Percentiles rank a stretch among this genome's conserved stretches.
Conservation (phyloP, 1,140 invertebrate genomes). For the Ceratosolen fusciceps region DNA sequence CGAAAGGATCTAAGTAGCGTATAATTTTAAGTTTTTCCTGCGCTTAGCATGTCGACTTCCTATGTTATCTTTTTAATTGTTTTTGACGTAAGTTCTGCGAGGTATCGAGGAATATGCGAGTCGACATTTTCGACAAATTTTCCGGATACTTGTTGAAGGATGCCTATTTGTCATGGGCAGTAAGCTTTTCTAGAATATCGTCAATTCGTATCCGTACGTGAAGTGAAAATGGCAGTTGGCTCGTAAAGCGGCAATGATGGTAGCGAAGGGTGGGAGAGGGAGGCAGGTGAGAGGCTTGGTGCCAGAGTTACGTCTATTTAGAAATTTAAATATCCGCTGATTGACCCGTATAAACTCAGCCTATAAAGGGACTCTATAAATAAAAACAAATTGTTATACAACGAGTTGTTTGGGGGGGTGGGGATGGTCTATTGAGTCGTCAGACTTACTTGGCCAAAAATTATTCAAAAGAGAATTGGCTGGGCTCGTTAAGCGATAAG, state of each 20-base stretch:
- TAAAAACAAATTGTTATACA: neutral
- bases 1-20: neutral
- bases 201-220: too few species aligned
- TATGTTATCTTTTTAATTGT: neutral
- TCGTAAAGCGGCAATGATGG: too few species aligned
- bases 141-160: too few species aligned
- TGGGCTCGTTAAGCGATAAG: constrained; percentile 37
- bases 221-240: too few species aligned
- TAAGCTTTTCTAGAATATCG: too few species aligned
- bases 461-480: constrained; percentile 17
- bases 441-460: neutral
- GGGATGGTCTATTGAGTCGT: constrained; percentile 26
- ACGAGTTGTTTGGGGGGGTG: too few species aligned
- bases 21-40: neutral
- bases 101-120: too few species aligned
- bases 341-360: neutral
- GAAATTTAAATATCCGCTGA: neutral
- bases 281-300: too few species aligned
- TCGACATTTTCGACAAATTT: too few species aligned
- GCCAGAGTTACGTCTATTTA: too few species aligned
- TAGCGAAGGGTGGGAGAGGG: too few species aligned
- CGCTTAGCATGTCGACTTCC: neutral
- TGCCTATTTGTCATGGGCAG: too few species aligned
- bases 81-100: neutral
- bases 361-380: neutral